Evolutionary conservation across 2,113 vertebrate species (phyloP), one percentile per base, ranked within the genome.

Genomic region (Brevimyrus niger): DNA sequence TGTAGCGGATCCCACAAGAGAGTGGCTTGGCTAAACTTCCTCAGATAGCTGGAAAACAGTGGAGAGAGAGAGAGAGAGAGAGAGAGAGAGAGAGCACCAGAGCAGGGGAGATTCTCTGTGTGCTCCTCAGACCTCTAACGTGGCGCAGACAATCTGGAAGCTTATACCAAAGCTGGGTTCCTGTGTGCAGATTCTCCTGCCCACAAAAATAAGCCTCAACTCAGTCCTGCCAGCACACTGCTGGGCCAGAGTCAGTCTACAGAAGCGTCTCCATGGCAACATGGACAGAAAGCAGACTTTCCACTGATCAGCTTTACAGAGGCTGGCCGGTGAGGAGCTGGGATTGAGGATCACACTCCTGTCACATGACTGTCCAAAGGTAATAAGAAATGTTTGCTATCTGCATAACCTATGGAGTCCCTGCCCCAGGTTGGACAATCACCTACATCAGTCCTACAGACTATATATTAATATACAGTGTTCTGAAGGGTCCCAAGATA

Each of bases 191-290:
- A 90, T 91, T 90, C 90, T 47, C 55, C 42, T 94, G 94, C 95
- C 95, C 91, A 95, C 92, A 95, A 92, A 96, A 96, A 96, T 93
- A 96, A 95, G 94, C 92, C 93, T 94, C 91, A 93, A 90, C 89
- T 92, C 90, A 82, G 92, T 91, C 92, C 92, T 94, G 93, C 92
- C 86, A 89, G 92, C 89, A 91, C 73, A 53, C 15, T 19, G 50
- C n/a, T 53, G 50, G 15, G 38, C 82, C 15, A 51, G 15, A 50
- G 84, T 51, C 15, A 86, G 84, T 15, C n/a, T 51, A 35, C 85
- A 53, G 23, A 84, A 80, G 73, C 73, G 6, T 82, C 38, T 46
- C 82, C 82, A 47, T 84, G 85, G 82, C 82, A 84, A 87, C n/a
- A 48, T 47, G 35, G 83, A 48, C 50, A 38, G 27, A 87, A 87